These are phyloP conservation scores for Natator depressus DNA, from an alignment of 2,113 vertebrate species.

Conservation along the genomic window DNA sequence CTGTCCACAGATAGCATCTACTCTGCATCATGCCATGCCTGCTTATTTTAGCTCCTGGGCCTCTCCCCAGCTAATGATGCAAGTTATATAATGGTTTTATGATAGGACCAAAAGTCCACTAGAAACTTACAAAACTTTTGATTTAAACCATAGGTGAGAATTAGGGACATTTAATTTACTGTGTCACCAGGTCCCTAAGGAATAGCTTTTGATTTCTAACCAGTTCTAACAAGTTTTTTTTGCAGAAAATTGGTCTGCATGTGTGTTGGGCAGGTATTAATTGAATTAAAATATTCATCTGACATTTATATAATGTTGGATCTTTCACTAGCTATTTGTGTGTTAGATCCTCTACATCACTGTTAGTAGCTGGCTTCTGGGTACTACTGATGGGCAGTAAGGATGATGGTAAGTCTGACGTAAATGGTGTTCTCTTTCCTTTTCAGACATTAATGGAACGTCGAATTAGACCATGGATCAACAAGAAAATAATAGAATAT, in stretches of 20 bases:
- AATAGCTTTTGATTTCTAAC: background rate
- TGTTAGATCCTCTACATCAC: background rate
- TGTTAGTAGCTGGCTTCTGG: background rate
- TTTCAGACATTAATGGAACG: slow-evolving; percentile 95
- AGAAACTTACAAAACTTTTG: background rate
- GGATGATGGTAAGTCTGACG: background rate
- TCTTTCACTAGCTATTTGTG: background rate
- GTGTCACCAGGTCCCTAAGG: background rate
- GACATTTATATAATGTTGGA: background rate
- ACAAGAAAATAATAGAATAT: slow-evolving; percentile 99
- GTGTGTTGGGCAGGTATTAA: background rate
- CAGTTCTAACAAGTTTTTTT: background rate
- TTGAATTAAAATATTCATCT: background rate
- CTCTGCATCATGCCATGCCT: background rate
- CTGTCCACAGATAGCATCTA: background rate
- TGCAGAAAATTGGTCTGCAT: background rate
- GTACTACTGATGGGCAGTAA: background rate
- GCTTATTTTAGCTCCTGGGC: background rate
- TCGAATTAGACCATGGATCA: slow-evolving; percentile 98
- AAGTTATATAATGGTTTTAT: background rate
- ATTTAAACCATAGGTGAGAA: background rate
- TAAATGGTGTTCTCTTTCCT: background rate
- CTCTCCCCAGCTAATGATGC: background rate
- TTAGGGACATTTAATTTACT: background rate
- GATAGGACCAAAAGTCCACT: background rate